Evolutionary conservation across 1,140 invertebrate species (phyloP).

Genomic region (Drosophila santomea): DNA sequence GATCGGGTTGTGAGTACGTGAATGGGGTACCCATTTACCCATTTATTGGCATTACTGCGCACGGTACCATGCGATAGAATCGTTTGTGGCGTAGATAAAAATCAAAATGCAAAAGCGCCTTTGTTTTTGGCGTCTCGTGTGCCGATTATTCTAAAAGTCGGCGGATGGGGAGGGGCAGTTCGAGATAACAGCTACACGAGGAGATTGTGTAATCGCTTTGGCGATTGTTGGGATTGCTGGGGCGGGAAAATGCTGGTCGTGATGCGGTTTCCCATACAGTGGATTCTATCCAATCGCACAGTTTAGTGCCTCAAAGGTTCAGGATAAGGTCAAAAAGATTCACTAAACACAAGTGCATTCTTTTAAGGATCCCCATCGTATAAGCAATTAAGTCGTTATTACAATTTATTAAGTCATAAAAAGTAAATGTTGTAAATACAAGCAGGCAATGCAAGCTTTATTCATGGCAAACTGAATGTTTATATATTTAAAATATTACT

Average conservation of each 20-base stretch:
- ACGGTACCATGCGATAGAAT: slow-evolving; percentile 32
- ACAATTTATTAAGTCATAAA: too few species aligned
- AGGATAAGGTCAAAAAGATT: too few species aligned
- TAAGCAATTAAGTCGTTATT: neutral
- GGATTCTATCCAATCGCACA: neutral
- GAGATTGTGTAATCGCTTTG: slow-evolving; percentile 52
- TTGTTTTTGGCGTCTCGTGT: slow-evolving; percentile 72
- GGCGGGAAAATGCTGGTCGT: slow-evolving; percentile 9
- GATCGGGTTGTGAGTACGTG: slow-evolving; percentile 14
- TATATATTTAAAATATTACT: neutral
- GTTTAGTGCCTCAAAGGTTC: too few species aligned
- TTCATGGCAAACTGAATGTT: neutral
- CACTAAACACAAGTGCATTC: neutral
- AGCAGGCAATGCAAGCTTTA: neutral
- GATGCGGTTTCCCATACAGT: slow-evolving; percentile 12
- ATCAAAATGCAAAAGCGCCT: slow-evolving; percentile 28
- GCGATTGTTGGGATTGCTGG: slow-evolving; percentile 3
- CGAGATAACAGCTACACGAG: slow-evolving; percentile 41
- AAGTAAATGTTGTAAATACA: too few species aligned
- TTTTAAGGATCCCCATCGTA: neutral
- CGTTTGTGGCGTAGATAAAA: slow-evolving; percentile 34
- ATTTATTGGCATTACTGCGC: slow-evolving; percentile 38
- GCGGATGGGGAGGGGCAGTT: neutral
- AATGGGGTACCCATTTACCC: slow-evolving; percentile 22
- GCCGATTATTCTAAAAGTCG: slow-evolving; percentile 25